Evolutionary conservation across 1,140 invertebrate genomes (phyloP), one percentile per base, ranked within the genome.

Genomic region (Aphaenogaster rudis): DNA sequence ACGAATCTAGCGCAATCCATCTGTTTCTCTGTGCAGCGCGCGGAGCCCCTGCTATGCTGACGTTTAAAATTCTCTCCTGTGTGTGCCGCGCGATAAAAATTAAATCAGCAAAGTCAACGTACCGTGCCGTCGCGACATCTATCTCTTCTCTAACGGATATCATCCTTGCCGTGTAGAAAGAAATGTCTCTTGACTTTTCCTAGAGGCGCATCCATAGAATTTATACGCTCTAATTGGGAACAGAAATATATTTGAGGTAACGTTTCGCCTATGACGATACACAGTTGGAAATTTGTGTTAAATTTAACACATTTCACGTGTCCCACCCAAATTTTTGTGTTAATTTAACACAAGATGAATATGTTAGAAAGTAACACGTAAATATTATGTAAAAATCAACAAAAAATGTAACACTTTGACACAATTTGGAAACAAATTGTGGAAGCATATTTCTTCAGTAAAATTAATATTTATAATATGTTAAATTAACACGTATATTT

Each of bases 1-100:
- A 71, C 69, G 90, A 92, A 92, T 78, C 86, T 76, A 69, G 77
- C 86, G 59, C 80, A 57, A 86, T 84, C 79, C 78, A 59, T 89
- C 64, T 86, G 81, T 66, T 74, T 67, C 81, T 63, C 33, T 3
- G 50, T 66, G 21, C 61, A 45, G 42, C 11, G 17, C 72, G 21
- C 21, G 1, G 28, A 78, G 42, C 9, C 21, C 7, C 64, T 42
- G 61, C 50, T 28, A 11, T 28, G 85, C 42, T 76, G 81, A 80
- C 69, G 80, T 61, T 84, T 63, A 39, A 69, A 61, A 61, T 74
- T 74, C 42, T 61, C 69, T 61, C 36, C 33, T 39, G 17, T 48
- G 33, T n/a, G 33, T n/a, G 4, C 3, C 17, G 81, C 85, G 48
- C 52, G 77, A 81, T 80, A 71, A 80, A 86, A 80, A 84, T 74